Base-by-base conservation (phyloP, 1,140 invertebrate genomes). In the Mylabris phalerata region DNA sequence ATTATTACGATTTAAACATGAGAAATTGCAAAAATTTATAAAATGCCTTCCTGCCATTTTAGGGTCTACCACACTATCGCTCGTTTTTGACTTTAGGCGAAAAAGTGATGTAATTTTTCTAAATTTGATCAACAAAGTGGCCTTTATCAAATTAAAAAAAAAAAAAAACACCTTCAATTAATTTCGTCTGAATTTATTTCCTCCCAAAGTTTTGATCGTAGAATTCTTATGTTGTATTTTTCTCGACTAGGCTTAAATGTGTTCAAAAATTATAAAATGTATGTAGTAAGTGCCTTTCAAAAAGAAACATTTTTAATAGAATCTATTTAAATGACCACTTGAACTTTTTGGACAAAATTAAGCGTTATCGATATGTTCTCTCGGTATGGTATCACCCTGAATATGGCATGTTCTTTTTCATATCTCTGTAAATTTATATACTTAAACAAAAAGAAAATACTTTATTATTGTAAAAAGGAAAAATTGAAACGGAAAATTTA, bases 281-380 rank as follows among this genome's bases (percentile, higher is more conserved):
- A 74, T 69, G 72, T 74, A 74, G 72, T 71, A 74, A 74, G 72
- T 74, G 72, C 72, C 72, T 74, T 74, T 70, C 67, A 73, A 72
- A 32, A 32, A 32, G 4, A 32, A 32, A 32, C 19, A 19, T 19
- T 32, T 32, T 32, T 5, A 32, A 32, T 5, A 32, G 32, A 32
- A 32, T 5, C 4, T 71, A 64, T 65, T 60, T 59, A 49, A 61
- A 65, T 70, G 70, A 73, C 72, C 71, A 72, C 67, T 73, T 69
- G 71, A 66, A 70, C 66, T 71, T 63, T 61, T 62, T 42, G 11
- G 57, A 65, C 67, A 67, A 74, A 73, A 71, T 69, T 70, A 50
- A 64, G 61, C 44, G 64, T 68, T 71, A 69, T 64, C 32, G 60
- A 72, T 71, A 47, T 64, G 63, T 71, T 71, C 32, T 19, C 19